Conservation (phyloP, 2,888 invertebrate species). For the Aspidapion aeneum region DNA sequence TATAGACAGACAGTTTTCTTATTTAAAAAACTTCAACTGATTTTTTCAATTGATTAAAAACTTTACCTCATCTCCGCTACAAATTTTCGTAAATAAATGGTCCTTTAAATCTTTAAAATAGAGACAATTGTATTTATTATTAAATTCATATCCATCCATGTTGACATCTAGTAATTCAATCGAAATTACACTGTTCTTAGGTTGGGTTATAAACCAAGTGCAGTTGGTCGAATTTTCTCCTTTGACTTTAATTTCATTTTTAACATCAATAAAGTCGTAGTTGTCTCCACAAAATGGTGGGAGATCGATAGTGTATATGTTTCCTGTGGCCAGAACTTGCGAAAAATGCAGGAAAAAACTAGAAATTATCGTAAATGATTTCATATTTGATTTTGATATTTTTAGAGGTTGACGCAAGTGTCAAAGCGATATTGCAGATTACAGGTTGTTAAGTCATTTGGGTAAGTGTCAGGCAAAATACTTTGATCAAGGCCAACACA, state of each 20-base stretch:
- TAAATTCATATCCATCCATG: conserved; percentile 3
- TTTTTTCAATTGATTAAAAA: no score
- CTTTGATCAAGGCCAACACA: no score
- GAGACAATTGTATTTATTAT: not conserved
- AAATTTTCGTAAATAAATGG: not conserved
- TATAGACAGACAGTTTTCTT: no score
- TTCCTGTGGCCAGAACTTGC: not conserved
- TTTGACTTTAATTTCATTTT: not conserved
- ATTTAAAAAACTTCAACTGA: no score
- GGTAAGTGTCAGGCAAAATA: no score
- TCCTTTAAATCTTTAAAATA: not conserved
- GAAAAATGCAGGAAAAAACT: not conserved
- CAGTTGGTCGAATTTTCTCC: conserved; percentile 4
- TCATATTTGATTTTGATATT: not conserved
- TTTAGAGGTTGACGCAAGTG: no score
- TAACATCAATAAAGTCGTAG: not conserved
- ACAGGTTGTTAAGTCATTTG: no score
- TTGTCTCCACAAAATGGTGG: not conserved
- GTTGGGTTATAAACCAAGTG: conserved; percentile 15
- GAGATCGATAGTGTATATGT: no score
- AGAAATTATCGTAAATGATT: not conserved
- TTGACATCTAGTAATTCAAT: conserved; percentile 11
- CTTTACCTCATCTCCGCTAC: not conserved
- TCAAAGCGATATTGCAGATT: no score
- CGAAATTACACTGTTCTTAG: conserved; percentile 11